Evolutionary conservation across 1,140 invertebrate species (phyloP).

Genomic region (Phymastichus coffea): DNA sequence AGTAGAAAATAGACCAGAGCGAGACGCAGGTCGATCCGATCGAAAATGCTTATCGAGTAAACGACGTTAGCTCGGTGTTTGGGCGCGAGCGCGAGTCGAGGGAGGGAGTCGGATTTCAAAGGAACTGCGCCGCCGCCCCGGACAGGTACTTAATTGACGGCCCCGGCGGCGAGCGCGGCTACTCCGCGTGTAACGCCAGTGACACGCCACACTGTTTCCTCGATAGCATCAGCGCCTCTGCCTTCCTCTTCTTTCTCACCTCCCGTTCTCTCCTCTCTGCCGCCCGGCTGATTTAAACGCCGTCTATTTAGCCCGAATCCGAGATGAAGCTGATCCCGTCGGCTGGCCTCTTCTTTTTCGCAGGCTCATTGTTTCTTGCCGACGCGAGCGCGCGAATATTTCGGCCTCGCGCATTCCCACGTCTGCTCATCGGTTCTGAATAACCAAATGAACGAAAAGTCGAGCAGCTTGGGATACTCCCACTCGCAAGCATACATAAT

Average conservation of each 20-base stretch:
- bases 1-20: too few species aligned
- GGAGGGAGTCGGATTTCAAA: constrained; percentile 18
- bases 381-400: too few species aligned
- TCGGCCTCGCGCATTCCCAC: too few species aligned
- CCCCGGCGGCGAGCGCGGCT: neutral
- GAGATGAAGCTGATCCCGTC: too few species aligned
- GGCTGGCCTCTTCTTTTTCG: neutral
- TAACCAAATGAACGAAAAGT: too few species aligned
- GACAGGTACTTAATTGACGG: constrained; percentile 25
- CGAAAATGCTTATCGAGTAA: constrained; percentile 8
- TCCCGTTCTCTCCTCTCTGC: neutral
- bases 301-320: neutral
- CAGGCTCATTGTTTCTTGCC: too few species aligned
- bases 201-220: constrained; percentile 10
- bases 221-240: constrained; percentile 1
- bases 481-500: too few species aligned
- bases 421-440: too few species aligned
- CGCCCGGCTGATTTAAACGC: neutral
- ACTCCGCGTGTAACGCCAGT: neutral
- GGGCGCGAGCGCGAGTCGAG: neutral
- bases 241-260: neutral
- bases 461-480: too few species aligned
- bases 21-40: too few species aligned
- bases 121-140: constrained; percentile 12
- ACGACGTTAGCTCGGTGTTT: neutral